Evolutionary conservation across 2,113 vertebrate species (phyloP).

Genomic region (Anarrhichthys ocellatus): DNA sequence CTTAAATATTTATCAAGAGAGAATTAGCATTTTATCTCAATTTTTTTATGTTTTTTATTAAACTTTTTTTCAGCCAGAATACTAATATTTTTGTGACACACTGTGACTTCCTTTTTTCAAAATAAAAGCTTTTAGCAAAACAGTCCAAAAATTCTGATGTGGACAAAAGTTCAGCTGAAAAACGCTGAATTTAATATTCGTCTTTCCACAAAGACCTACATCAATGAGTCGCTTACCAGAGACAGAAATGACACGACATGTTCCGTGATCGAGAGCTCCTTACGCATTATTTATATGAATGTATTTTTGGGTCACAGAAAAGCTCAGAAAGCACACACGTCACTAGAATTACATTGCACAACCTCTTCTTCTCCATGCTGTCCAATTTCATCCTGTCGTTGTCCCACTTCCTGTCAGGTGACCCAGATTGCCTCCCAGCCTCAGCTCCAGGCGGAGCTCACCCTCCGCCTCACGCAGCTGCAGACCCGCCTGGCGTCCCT

Average conservation of each 20-base stretch:
- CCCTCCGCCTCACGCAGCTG: conserved; percentile 94
- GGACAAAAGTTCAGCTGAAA: background rate
- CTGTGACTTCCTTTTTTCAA: background rate
- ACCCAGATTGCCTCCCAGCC: conserved; percentile 95
- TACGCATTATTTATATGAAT: too few species aligned
- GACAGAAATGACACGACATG: background rate
- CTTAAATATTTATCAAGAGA: background rate
- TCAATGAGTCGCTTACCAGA: background rate
- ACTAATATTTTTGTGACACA: background rate
- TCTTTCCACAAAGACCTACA: background rate
- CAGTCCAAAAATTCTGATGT: background rate
- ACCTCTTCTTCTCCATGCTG: too few species aligned
- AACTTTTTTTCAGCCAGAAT: background rate
- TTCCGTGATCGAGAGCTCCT: background rate
- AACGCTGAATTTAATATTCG: background rate
- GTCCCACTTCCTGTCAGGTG: conserved; percentile 83
- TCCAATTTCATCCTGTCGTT: background rate
- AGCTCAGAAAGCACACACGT: background rate
- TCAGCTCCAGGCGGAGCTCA: conserved; percentile 94
- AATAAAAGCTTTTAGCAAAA: background rate
- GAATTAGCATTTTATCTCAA: background rate
- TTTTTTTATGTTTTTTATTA: too few species aligned
- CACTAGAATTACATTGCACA: background rate
- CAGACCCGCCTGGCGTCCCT: conserved; percentile 95
- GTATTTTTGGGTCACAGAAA: background rate